Conservation (phyloP, 2,113 vertebrate genomes). For the Oxygymnocypris stewartii region DNA sequence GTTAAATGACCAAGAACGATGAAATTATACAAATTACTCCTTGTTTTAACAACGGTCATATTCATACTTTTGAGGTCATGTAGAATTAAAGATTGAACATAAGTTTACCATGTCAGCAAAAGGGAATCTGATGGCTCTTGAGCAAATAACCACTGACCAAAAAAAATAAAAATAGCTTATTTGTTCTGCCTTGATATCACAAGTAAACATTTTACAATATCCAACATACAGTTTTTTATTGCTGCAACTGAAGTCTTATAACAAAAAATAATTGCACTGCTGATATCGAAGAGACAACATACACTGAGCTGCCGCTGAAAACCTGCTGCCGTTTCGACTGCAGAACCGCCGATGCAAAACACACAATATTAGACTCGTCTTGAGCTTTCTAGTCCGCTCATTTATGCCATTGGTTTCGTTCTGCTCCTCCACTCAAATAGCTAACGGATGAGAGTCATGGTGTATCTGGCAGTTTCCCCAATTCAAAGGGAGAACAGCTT, state of each 20-base stretch:
- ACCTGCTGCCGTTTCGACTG: slow-evolving; percentile 2
- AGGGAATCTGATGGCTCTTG: neutral
- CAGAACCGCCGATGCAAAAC: neutral
- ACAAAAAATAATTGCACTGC: slow-evolving; percentile 43
- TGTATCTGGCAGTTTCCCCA: neutral
- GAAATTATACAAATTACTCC: slow-evolving; percentile 8
- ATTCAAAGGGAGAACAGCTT: neutral
- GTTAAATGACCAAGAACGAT: neutral
- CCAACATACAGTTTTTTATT: slow-evolving; percentile 57
- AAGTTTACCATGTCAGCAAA: neutral
- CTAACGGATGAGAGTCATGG: slow-evolving; percentile 31
- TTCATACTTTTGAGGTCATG: slow-evolving; percentile 35
- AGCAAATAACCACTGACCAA: neutral
- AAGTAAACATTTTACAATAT: neutral
- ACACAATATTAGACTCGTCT: neutral
- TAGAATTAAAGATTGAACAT: slow-evolving; percentile 33
- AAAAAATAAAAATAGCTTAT: neutral
- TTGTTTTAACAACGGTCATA: neutral
- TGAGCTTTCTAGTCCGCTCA: slow-evolving; percentile 12
- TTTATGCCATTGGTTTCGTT: neutral
- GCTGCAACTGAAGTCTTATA: slow-evolving; percentile 50
- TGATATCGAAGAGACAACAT: slow-evolving; percentile 28
- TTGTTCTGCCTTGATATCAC: neutral
- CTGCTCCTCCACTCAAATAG: slow-evolving; percentile 20
- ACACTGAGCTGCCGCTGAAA: slow-evolving; percentile 50